Evolutionary conservation across 2,888 invertebrate species (phyloP), one percentile per base, ranked within the genome.

Genomic region (Buathra laborator): DNA sequence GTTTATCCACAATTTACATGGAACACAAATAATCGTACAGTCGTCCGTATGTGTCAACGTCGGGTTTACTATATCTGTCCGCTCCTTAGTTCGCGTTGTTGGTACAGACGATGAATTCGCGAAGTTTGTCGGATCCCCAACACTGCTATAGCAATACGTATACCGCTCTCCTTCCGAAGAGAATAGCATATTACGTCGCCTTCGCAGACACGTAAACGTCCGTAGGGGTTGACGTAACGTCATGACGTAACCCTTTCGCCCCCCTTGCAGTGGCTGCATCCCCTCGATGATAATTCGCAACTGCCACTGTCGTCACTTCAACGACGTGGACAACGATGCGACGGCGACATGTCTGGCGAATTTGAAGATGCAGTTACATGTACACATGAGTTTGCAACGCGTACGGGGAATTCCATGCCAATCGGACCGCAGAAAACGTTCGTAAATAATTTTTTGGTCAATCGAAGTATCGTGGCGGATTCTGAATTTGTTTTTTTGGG

Each of bases 131-230:
- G 53, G 72, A 46, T 80, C 56, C 14, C n/a, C 19, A 10, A 62
- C 43, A 51, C 46, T 37, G 24, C 24, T 24, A 24, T 19, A 12
- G 37, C 37, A 5, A 5, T 32, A 7, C 16, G 74, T 51, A 24
- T 19, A 56, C n/a, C 44, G 16, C 59, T 44, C 19, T 32, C 44
- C 24, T 29, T 62, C 37, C 14, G 48, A 72, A 62, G 67, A 51
- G 53, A 81, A 75, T 56, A 48, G 72, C 48, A 46, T 68, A 84
- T 86, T 81, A 81, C 75, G 78, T 82, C 66, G 48, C 51, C 62
- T 67, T 56, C 16, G 74, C 24, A 44, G 51, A 71, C 59, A 16
- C 62, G 80, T 64, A 56, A 71, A 59, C 67, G 76, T 84, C 71
- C 24, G 67, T 48, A 37, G 62, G 37, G 68, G 76, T 83, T 77